Conservation (phyloP, 2,113 vertebrate species). For the Alectura lathami region DNA sequence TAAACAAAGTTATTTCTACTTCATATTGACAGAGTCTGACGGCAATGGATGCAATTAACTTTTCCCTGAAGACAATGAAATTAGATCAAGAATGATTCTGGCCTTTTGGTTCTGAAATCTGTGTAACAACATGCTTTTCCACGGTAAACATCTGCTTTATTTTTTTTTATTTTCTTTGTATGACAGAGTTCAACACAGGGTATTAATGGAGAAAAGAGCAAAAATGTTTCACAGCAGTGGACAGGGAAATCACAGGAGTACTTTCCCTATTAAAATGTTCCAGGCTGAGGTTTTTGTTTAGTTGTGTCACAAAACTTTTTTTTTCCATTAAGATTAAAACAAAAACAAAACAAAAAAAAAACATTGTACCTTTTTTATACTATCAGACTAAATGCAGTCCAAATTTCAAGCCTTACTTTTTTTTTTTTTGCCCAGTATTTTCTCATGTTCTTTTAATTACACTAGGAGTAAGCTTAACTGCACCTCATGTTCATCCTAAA, state of each 20-base stretch:
- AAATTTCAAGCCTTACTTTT: neutral
- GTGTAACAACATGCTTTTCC: neutral
- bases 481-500: neutral
- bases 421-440: neutral
- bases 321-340: neutral
- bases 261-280: neutral
- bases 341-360: neutral
- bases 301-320: neutral
- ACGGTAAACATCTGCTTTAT: neutral
- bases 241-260: neutral
- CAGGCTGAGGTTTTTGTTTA: neutral
- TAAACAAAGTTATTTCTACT: neutral
- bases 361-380: neutral
- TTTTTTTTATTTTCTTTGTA: conserved; percentile 23
- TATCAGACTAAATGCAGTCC: neutral
- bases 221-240: neutral
- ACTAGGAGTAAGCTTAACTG: neutral
- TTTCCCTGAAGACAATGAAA: neutral
- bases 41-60: neutral
- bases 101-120: neutral
- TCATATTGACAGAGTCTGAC: neutral
- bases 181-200: neutral
- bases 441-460: neutral
- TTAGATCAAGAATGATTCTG: neutral
- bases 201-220: neutral